Evolutionary conservation across 1,140 invertebrate species (phyloP), one percentile per base, ranked within the genome.

Genomic region (Teleogryllus occipitalis): DNA sequence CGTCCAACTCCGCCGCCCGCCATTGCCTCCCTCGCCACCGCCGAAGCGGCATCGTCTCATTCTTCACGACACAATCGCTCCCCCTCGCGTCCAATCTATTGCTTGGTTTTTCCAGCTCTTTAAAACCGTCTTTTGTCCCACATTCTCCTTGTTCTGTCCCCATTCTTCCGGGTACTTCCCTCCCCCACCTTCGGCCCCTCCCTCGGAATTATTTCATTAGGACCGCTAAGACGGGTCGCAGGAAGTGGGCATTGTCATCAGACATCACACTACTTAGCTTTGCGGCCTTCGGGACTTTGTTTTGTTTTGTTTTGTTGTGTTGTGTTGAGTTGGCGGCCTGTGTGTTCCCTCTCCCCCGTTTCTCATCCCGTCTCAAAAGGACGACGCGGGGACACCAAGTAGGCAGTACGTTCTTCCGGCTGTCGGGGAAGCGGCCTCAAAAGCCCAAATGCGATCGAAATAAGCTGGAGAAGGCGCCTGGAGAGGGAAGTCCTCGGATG

Each of bases 261-360:
- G 18, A 65, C 54, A 65, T 65, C 54, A 65, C 54, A 65, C 54
- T 65, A 65, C 54, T 65, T 65, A 65, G 54, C 54, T 65, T 65
- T 65, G 54, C 10, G 54, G 54, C 54, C 54, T 65, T 18, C 10
- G 10, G 54, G 54, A 14, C 54, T 65, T 39, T 39, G 27, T 39
- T 18, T 65, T 65, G 27, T 39, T 18, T 65, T 65, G 54, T 65
- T 65, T 65, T 65, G 54, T 65, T 65, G 54, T 14, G 54, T 18
- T 65, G 54, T 14, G 18, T 65, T 65, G 54, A 65, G 54, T 65
- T 65, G 54, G 18, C 27, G 27, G 27, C 27, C 27, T 39, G 27
- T 39, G 27, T 39, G 27, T 39, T 39, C 27, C 27, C 27, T 39
- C 27, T 39, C 5, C 27, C 27, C 27, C 27, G 27, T 39, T 39